Evolutionary conservation across 2,888 invertebrate species (phyloP), one percentile per base, ranked within the genome.

Genomic region (Nymphalis c-album): DNA sequence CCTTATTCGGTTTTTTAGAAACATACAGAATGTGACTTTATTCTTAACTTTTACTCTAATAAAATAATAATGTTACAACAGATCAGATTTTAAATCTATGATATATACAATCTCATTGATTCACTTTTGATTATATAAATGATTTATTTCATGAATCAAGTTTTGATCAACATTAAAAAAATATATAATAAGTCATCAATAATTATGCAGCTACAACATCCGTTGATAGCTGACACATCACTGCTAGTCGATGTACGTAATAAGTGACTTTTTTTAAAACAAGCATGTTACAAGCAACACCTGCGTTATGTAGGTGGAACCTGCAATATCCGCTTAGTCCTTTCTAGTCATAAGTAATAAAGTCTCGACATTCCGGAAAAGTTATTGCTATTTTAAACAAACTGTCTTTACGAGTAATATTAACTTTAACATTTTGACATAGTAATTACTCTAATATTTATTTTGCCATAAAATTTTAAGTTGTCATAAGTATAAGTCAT

Each of bases 261-360:
- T 2, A 55, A 55, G 17, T 55, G 53, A 55, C 10, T 26, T 55
- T 53, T 55, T 55, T 51, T 17, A 40, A 31, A 26, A 55, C 53
- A 55, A 31, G 53, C 17, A 31, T 50, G 50, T 50, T 18, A 50
- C 50, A 50, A 50, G 50, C 18, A 18, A 18, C 53, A 55, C 53
- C 53, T 55, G 53, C 53, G 7, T 55, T 31, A 26, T 26, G n/a
- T 8, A n/a, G 16, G 26, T 31, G 31, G 16, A 55, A 55, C 10
- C 17, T 55, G 17, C 26, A 55, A 17, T 31, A 31, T 16, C 26
- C 53, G 53, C 53, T 55, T n/a, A 7, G 13, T 22, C 26, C 51
- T 26, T 26, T 26, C 18, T 50, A 50, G 17, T 16, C 53, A 53
- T 53, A 53, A 6, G 22, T 53, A 13, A 26, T 13, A 17, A 55